These are phyloP conservation scores for Nasonia longicornis DNA, from an alignment of 1,140 invertebrate genomes.

Conservation along the genomic window DNA sequence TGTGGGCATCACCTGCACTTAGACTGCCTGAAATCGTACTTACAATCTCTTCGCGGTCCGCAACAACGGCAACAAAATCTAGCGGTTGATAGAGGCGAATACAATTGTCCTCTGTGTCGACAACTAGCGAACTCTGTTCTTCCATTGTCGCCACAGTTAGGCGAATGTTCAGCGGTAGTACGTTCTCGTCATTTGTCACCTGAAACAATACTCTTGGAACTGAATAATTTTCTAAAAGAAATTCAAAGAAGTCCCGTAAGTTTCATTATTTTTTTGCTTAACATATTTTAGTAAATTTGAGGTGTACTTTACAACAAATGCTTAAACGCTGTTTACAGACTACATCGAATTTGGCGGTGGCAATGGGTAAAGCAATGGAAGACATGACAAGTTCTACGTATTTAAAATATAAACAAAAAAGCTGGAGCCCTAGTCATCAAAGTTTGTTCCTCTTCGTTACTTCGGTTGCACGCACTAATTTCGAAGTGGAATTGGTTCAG, in stretches of 20 bases:
- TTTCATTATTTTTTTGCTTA: constrained; percentile 32
- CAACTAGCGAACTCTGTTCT: constrained; percentile 94
- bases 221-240: constrained; percentile 77
- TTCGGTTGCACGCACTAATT: constrained; percentile 91
- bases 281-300: too few species aligned
- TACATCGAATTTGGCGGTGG: constrained; percentile 76
- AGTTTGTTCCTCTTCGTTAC: constrained; percentile 89
- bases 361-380: constrained; percentile 91
- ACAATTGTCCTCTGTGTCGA: constrained; percentile 92
- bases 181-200: constrained; percentile 71
- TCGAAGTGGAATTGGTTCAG: constrained; percentile 92
- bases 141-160: constrained; percentile 85
- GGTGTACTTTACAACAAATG: background rate
- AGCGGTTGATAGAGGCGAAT: constrained; percentile 87
- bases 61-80: constrained; percentile 81
- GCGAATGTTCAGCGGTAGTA: constrained; percentile 76
- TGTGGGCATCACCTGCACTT: constrained; percentile 97
- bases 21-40: constrained; percentile 90
- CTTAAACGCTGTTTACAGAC: background rate
- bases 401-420: constrained; percentile 72
- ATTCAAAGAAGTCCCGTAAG: constrained; percentile 76
- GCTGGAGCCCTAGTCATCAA: constrained; percentile 75
- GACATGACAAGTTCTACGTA: constrained; percentile 88
- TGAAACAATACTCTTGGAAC: constrained; percentile 71
- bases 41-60: constrained; percentile 82